Evolutionary conservation across 2,888 invertebrate species (phyloP).

Genomic region (Hydrotaea diabolus): DNA sequence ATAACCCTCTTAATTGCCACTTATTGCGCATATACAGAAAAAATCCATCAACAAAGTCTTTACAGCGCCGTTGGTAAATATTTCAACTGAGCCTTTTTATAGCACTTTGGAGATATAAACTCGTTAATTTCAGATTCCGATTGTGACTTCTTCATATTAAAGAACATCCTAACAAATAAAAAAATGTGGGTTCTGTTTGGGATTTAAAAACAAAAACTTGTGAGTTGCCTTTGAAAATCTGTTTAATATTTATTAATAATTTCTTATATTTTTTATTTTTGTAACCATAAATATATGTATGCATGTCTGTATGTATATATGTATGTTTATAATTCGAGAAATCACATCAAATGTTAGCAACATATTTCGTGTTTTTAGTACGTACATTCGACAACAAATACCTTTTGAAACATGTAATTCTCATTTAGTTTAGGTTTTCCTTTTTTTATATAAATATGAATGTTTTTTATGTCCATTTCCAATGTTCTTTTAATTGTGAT

Average conservation of each 20-base stretch:
- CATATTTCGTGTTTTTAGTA: constrained; percentile 45
- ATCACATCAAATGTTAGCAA: constrained; percentile 56
- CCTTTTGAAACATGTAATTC: constrained; percentile 43
- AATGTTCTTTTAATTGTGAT: constrained; percentile 16
- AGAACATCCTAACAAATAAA: too few species aligned
- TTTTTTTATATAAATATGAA: background rate
- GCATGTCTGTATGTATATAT: constrained; percentile 28
- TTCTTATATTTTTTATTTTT: constrained; percentile 67
- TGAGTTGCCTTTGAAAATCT: constrained; percentile 66
- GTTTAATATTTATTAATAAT: constrained; percentile 54
- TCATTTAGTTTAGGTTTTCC: constrained; percentile 15
- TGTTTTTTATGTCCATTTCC: constrained; percentile 49
- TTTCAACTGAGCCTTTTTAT: too few species aligned
- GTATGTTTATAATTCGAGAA: constrained; percentile 38
- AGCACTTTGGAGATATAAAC: too few species aligned
- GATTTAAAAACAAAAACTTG: background rate
- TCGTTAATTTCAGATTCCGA: too few species aligned
- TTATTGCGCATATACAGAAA: too few species aligned
- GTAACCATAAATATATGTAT: constrained; percentile 66
- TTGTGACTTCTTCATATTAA: too few species aligned
- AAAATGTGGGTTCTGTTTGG: background rate
- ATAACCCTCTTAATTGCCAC: too few species aligned
- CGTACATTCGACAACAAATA: constrained; percentile 54
- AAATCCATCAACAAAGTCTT: too few species aligned
- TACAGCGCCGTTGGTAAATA: too few species aligned